Conservation (phyloP, 2,797 vertebrate species). For the Lerista edwardsae region DNA sequence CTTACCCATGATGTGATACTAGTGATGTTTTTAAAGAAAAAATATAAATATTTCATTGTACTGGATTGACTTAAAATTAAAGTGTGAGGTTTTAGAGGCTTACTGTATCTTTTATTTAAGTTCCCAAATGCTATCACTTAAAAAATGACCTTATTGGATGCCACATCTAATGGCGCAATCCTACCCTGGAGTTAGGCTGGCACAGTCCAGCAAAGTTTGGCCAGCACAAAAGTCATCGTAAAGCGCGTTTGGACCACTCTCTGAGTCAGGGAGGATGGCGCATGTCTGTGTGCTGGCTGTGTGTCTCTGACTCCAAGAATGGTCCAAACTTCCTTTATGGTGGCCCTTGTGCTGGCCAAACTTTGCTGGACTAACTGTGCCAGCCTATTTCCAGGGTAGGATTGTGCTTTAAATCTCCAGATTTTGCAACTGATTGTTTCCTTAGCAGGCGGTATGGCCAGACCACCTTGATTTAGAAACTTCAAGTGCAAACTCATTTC, state of each 20-base stretch:
- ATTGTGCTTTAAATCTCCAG: background rate
- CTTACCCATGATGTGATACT: background rate
- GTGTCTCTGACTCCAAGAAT: too few relatives aligned
- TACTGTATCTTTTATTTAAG: slow-evolving; percentile 7
- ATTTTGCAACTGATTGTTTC: slow-evolving; percentile 17
- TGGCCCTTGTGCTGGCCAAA: too few relatives aligned
- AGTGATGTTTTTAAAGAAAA: slow-evolving; percentile 9
- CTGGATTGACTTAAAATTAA: slow-evolving; percentile 5
- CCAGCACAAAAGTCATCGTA: too few relatives aligned
- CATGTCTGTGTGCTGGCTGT: too few relatives aligned
- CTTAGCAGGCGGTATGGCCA: background rate
- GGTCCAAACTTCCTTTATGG: too few relatives aligned
- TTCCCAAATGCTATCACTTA: background rate
- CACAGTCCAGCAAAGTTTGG: too few relatives aligned
- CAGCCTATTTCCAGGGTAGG: too few relatives aligned
- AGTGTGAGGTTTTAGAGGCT: background rate
- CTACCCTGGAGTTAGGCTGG: too few relatives aligned
- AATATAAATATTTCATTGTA: slow-evolving; percentile 15
- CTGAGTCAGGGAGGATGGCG: too few relatives aligned
- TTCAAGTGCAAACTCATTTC: background rate
- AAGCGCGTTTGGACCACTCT: too few relatives aligned
- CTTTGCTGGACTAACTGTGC: too few relatives aligned
- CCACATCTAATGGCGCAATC: too few relatives aligned
- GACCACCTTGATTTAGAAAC: background rate
- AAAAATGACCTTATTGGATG: background rate